These are phyloP conservation scores for Muscicapa striata DNA, from an alignment of 2,797 vertebrate genomes.

Conservation along the genomic window DNA sequence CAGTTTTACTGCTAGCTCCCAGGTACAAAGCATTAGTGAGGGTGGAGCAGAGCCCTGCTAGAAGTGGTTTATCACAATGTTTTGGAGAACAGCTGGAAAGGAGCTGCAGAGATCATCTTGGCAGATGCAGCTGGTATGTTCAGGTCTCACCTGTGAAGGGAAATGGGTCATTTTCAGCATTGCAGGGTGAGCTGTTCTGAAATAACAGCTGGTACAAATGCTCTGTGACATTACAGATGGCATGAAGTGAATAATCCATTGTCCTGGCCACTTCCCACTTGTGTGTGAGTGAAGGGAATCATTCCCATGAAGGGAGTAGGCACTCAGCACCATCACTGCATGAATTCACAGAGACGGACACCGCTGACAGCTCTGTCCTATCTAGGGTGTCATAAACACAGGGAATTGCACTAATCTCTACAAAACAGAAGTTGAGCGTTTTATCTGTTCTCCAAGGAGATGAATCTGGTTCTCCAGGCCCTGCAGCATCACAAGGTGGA, in stretches of 20 bases:
- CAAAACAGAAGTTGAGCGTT: accelerated
- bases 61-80: neutral
- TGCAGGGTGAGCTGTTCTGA: neutral
- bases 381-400: accelerated
- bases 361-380: neutral
- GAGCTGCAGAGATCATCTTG: neutral
- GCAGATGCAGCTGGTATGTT: neutral
- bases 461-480: neutral
- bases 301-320: accelerated
- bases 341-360: accelerated
- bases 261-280: accelerated
- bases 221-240: neutral
- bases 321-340: accelerated
- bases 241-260: neutral
- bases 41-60: neutral
- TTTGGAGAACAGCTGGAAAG: neutral
- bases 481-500: neutral
- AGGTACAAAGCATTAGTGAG: neutral
- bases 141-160: neutral
- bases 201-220: neutral
- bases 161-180: neutral
- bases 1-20: neutral
- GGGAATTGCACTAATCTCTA: neutral
- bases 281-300: neutral
- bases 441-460: neutral